Evolutionary conservation across 2,113 vertebrate genomes (phyloP), one percentile per base, ranked within the genome.

Genomic region (Neogobius melanostomus): DNA sequence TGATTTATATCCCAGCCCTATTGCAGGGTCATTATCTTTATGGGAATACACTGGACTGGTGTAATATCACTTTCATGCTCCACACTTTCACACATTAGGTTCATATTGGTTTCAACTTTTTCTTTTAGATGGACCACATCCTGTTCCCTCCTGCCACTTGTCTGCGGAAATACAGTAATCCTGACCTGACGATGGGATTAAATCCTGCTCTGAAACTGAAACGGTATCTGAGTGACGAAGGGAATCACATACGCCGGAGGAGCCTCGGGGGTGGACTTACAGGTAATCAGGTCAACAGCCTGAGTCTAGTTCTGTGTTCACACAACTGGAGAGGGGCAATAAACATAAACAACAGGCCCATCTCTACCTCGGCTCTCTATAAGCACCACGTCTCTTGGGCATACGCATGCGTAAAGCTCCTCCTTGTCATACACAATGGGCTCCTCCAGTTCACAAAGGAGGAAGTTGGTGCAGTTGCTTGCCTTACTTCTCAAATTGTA

Each of bases 231-330:
- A 95, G 93, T 59, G 96, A 97, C 45, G 96, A 98, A 69, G 95
- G 94, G 6, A 93, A 82, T 71, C 85, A 94, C 51, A 72, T 96
- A 43, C 92, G 96, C n/a, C 91, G 97, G 60, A 94, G 96, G 74
- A 99, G 97, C 69, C 94, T 99, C 0, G 97, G 97, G 17, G 96
- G 96, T 10, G 97, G 95, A 8, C 89, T 98, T 51, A 88, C 88
- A 82, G 89, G 89, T 90, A 82, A 68, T 4, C 17, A 48, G n/a
- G 44, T 9, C 61, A 44, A 44, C 61, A 15, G 16, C n/a, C n/a
- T 45, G 46, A 15, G 16, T 45, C n/a, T 45, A 46, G 57, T 56
- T 10, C 21, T 21, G 21, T 21, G 21, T 56, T 56, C 53, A 56
- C 53, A 11, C 16, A 21, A 17, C 3, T 7, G 1, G 11, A 4